Evolutionary conservation across 2,797 vertebrate genomes (phyloP), one percentile per base, ranked within the genome.

Genomic region (Ispidina picta): DNA sequence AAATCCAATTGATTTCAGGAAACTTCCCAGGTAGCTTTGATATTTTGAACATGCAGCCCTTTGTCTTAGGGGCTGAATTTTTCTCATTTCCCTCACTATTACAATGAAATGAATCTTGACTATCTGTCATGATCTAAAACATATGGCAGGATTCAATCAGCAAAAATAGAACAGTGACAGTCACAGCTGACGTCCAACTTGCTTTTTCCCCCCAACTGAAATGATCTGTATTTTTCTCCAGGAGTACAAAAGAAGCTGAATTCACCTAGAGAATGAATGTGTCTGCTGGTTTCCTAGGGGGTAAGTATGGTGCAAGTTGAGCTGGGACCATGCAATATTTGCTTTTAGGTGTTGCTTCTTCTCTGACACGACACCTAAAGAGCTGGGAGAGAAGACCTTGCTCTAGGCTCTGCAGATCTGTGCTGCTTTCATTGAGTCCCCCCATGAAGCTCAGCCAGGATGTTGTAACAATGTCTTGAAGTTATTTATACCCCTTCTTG

Each of bases 1-100:
- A 88, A 85, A 94, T 87, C 69, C 51, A 80, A 9, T 22, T 72
- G 33, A 87, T 87, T 92, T 88, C 82, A 91, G 70, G 70, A 51
- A 81, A 64, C 29, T 68, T 89, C 73, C 35, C 64, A 59, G 59
- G 59, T 85, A 65, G 66, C 62, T 90, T 44, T 86, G 86, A 74
- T 69, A 88, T 72, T 93, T 87, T 81, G 63, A 89, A 86, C 85
- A 63, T 58, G n/a, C 55, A 89, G 48, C 17, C 20, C 39, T 72
- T 87, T 81, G 44, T 91, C 59, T 51, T 46, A 59, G 4, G 44
- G 59, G 44, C 62, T 81, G 69, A 80, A 59, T 21, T 68, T 72
- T 91, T 68, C 76, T 85, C 7, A 4, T 85, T 90, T 92, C 84
- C 69, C 59, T 70, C 76, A n/a, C 59, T 44, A 39, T 56, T 75